phyloP scores from a whole-genome alignment of 1,140 invertebrate genomes.

The Saccostrea cuccullata region DNA sequence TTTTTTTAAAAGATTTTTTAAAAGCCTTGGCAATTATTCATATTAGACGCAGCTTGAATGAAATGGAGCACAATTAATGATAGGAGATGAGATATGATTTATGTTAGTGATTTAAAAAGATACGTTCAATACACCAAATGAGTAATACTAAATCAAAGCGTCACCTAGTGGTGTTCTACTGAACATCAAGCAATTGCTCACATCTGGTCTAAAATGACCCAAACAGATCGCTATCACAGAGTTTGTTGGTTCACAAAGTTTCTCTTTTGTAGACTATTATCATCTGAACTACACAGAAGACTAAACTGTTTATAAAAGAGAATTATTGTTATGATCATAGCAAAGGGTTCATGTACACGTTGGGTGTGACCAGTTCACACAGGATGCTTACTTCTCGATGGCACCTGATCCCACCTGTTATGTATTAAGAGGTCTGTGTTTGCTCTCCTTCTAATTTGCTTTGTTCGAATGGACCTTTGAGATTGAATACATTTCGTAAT shows the following conservation, averaged over 20 bases:
- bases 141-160: neutral
- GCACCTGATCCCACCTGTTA: too few species aligned
- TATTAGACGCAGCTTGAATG: neutral
- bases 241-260: neutral
- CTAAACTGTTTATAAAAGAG: too few species aligned
- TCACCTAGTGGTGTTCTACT: neutral
- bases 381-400: too few species aligned
- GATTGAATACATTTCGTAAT: too few species aligned
- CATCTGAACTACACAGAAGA: too few species aligned
- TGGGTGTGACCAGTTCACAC: too few species aligned
- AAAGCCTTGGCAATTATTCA: neutral
- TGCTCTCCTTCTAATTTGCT: too few species aligned
- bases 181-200: neutral
- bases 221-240: neutral
- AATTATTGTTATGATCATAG: too few species aligned
- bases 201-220: conserved; percentile 6
- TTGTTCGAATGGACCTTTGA: too few species aligned
- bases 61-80: neutral
- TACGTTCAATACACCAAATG: neutral
- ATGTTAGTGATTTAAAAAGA: neutral
- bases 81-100: conserved; percentile 16
- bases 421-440: too few species aligned
- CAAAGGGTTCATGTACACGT: too few species aligned
- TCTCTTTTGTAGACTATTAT: neutral
- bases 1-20: conserved; percentile 1